phyloP scores from a whole-genome alignment of 2,113 vertebrate species.

The Pithys albifrons region DNA sequence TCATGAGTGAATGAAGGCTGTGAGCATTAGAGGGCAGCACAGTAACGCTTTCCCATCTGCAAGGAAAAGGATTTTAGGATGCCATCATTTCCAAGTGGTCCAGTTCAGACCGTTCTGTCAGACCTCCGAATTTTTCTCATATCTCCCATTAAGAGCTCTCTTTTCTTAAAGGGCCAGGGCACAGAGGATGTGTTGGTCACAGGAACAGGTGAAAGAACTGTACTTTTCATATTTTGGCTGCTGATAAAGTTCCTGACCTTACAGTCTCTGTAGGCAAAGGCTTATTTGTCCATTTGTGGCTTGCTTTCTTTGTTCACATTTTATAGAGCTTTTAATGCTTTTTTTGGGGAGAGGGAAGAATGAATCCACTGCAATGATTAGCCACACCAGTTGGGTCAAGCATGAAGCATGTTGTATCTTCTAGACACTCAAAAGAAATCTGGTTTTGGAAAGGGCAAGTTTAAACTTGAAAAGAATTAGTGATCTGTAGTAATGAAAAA shows the following conservation, averaged over 20 bases:
- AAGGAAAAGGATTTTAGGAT: neutral
- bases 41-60: conserved; percentile 30
- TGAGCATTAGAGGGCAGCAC: conserved; percentile 73
- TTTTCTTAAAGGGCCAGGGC: neutral
- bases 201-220: neutral
- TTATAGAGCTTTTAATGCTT: neutral
- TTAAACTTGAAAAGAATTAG: conserved; percentile 58
- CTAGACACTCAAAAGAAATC: neutral
- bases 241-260: neutral
- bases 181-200: neutral
- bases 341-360: neutral
- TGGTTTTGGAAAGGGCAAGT: conserved; percentile 31
- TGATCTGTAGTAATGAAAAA: conserved; percentile 65
- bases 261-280: neutral
- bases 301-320: neutral
- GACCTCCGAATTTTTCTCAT: neutral
- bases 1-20: neutral
- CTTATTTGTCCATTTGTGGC: neutral
- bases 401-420: neutral
- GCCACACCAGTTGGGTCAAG: neutral
- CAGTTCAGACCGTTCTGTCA: neutral
- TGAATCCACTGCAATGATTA: neutral
- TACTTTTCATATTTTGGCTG: neutral
- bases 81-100: neutral
- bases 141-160: neutral